These are phyloP conservation scores for Tympanuchus pallidicinctus DNA, from an alignment of 2,113 vertebrate genomes.

Conservation along the genomic window DNA sequence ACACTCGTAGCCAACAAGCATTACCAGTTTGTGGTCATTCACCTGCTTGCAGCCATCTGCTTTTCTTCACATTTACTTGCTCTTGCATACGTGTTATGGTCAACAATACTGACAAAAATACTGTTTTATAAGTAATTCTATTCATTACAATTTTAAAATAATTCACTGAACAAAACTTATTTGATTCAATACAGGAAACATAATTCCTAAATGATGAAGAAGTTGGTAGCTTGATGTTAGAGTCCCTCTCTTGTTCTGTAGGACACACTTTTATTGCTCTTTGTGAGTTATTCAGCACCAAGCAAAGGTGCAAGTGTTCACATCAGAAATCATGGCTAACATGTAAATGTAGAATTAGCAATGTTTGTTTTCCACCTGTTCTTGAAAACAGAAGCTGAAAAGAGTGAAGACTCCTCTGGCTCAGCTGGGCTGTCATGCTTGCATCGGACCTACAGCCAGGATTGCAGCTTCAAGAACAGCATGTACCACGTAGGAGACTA, in stretches of 20 bases:
- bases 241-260: neutral
- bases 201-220: neutral
- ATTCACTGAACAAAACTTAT: neutral
- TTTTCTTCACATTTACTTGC: neutral
- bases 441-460: constrained; percentile 96
- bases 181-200: neutral
- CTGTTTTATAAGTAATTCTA: neutral
- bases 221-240: neutral
- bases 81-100: neutral
- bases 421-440: constrained; percentile 86
- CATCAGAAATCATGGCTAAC: neutral
- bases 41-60: neutral
- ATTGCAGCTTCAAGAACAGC: constrained; percentile 98
- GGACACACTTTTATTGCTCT: neutral
- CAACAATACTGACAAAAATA: neutral
- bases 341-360: neutral
- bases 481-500: constrained; percentile 98
- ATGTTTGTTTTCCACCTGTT: neutral
- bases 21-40: neutral
- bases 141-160: neutral
- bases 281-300: neutral
- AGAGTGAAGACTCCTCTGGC: constrained; percentile 90
- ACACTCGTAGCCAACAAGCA: neutral
- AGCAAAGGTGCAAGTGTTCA: neutral
- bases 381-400: constrained; percentile 90